Conservation (phyloP, 2,797 vertebrate species). For the Gymnothorax javanicus region DNA sequence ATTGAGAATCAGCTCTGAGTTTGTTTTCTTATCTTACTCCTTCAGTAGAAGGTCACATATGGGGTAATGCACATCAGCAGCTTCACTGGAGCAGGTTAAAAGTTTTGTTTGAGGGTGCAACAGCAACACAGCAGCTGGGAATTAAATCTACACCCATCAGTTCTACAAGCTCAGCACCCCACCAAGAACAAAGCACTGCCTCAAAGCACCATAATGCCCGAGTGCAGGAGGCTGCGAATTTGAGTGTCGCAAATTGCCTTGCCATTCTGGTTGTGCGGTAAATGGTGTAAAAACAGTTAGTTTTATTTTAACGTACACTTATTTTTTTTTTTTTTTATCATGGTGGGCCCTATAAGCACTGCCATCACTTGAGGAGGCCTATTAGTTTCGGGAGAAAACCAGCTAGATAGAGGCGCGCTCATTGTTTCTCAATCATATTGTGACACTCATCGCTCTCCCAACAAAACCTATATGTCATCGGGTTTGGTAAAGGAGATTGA, state of each 20-base stretch:
- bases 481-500: constrained; percentile 2
- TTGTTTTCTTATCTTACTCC: not conserved
- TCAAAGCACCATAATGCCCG: not conserved
- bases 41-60: not conserved
- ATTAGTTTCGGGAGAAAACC: constrained; percentile 44
- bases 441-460: constrained; percentile 20
- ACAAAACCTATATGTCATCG: constrained; percentile 37
- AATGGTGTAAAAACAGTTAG: not conserved
- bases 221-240: not conserved
- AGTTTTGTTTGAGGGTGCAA: not conserved
- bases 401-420: constrained; percentile 38
- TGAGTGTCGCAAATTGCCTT: not conserved
- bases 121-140: constrained; percentile 10
- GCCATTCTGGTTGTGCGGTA: not conserved
- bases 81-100: not conserved
- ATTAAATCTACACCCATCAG: not conserved
- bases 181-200: not conserved
- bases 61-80: not conserved
- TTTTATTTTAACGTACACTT: constrained; percentile 21
- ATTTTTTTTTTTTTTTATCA: not conserved
- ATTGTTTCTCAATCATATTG: constrained; percentile 37
- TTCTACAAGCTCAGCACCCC: not conserved
- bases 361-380: constrained; percentile 22
- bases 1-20: not conserved
- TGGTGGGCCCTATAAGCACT: constrained; percentile 34